phyloP scores from a whole-genome alignment of 2,888 invertebrate genomes.

The Lutraria lutraria region DNA sequence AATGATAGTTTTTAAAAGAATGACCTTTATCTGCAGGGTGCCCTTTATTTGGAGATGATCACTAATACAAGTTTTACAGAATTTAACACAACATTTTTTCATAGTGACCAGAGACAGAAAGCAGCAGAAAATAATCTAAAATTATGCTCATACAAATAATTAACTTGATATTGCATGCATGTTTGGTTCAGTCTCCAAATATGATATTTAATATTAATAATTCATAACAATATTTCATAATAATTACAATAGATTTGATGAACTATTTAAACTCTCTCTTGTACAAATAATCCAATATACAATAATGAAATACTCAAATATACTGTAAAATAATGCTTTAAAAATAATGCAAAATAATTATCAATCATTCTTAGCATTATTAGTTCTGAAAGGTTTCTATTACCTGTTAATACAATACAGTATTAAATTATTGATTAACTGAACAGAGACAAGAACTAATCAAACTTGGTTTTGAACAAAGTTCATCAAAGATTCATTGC shows the following conservation, averaged over 20 bases:
- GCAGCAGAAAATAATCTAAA: too few relatives aligned
- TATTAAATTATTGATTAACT: not conserved
- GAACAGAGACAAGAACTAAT: not conserved
- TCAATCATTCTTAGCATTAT: not conserved
- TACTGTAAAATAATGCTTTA: not conserved
- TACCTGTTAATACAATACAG: not conserved
- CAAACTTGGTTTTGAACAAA: not conserved
- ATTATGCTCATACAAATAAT: too few relatives aligned
- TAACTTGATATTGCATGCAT: too few relatives aligned
- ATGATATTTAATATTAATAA: not conserved
- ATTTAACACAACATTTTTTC: too few relatives aligned
- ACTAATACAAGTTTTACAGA: too few relatives aligned
- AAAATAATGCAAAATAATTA: not conserved
- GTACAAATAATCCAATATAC: not conserved
- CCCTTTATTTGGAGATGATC: too few relatives aligned
- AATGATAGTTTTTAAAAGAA: too few relatives aligned
- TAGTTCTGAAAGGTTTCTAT: not conserved
- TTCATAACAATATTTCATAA: not conserved
- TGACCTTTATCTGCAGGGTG: too few relatives aligned
- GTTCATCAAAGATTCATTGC: constrained; percentile 15
- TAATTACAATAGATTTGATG: too few relatives aligned
- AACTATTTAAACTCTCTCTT: not conserved
- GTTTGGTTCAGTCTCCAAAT: not conserved
- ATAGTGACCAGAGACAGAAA: too few relatives aligned
- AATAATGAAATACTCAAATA: not conserved